phyloP scores from a whole-genome alignment of 2,113 vertebrate genomes.

The Lasiurus borealis region DNA sequence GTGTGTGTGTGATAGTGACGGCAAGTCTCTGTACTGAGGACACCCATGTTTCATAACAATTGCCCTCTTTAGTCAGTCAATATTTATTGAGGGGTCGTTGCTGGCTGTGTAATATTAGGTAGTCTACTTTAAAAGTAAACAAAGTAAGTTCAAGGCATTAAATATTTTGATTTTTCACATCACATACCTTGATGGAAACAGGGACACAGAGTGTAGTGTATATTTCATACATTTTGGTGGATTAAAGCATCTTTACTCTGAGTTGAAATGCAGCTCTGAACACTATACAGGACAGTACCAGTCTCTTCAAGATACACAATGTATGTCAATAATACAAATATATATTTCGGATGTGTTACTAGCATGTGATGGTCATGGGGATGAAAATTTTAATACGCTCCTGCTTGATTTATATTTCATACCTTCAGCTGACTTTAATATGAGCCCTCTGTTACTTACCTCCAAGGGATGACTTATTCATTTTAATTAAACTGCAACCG shows the following conservation, averaged over 20 bases:
- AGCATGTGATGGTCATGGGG: neutral
- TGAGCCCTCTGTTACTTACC: slow-evolving; percentile 6
- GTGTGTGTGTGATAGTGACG: no score
- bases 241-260: neutral
- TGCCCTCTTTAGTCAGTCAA: neutral
- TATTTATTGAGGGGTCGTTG: neutral
- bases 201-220: neutral
- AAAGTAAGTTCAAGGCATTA: slow-evolving; percentile 24
- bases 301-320: neutral
- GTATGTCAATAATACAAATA: neutral
- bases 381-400: neutral
- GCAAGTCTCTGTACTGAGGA: neutral
- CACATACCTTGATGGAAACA: neutral
- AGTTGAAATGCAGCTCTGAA: slow-evolving; percentile 3
- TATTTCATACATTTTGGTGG: slow-evolving; percentile 24
- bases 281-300: neutral
- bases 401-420: neutral
- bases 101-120: neutral
- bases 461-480: neutral
- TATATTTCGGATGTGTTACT: neutral
- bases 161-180: neutral
- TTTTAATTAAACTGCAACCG: slow-evolving; percentile 60
- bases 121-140: neutral
- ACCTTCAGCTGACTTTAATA: slow-evolving; percentile 31
- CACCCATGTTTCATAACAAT: neutral